Conservation (phyloP, 2,113 vertebrate genomes). For the Asarcornis scutulata region DNA sequence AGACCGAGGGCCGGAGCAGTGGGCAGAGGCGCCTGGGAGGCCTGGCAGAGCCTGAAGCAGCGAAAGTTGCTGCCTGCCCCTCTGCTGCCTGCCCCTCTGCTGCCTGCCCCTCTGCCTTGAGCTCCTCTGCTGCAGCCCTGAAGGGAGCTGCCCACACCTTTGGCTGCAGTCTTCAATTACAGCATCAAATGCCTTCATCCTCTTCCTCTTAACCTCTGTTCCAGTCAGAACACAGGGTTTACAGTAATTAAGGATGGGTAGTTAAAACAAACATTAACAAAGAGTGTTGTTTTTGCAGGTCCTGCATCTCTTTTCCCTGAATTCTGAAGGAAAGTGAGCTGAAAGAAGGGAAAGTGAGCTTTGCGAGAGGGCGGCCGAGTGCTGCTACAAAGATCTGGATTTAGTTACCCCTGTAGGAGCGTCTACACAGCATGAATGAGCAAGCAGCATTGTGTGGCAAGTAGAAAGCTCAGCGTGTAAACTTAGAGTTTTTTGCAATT, state of each 20-base stretch:
- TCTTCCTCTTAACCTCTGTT: background rate
- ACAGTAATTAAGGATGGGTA: background rate
- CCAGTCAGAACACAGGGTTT: background rate
- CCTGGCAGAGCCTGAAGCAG: background rate
- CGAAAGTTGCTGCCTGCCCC: background rate
- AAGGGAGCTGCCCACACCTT: no score
- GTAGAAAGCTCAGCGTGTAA: background rate
- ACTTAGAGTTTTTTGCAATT: background rate
- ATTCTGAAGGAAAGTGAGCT: background rate
- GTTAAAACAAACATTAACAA: background rate
- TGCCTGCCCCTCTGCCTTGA: no score
- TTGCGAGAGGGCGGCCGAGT: background rate
- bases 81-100: no score
- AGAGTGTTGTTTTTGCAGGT: background rate
- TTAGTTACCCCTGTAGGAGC: background rate
- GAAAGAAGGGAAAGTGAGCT: background rate
- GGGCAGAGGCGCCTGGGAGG: background rate
- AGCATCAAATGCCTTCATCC: background rate
- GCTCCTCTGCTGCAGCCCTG: no score
- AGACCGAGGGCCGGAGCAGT: background rate
- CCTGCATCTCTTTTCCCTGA: background rate
- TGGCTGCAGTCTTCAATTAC: background rate
- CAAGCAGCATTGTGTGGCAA: background rate
- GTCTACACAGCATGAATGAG: background rate
- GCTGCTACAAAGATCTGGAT: background rate